Conservation (phyloP, 2,888 invertebrate genomes). For the Drosophila maculinotata region DNA sequence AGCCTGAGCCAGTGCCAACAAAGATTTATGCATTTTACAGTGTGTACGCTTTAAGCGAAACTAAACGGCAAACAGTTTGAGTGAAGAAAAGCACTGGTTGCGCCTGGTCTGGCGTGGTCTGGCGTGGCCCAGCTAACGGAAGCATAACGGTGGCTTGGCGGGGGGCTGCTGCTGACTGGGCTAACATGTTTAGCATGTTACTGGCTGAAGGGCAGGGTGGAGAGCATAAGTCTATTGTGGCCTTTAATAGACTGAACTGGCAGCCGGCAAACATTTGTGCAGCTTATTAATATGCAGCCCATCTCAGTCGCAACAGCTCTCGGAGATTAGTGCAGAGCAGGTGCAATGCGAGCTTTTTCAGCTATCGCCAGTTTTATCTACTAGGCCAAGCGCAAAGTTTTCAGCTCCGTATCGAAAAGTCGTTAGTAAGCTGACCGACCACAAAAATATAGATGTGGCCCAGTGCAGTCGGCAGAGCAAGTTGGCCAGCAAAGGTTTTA, state of each 20-base stretch:
- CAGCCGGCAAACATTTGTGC: slow-evolving; percentile 71
- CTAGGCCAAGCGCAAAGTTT: slow-evolving; percentile 64
- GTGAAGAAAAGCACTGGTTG: slow-evolving; percentile 47
- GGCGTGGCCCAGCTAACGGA: slow-evolving; percentile 28
- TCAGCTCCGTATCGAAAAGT: slow-evolving; percentile 70
- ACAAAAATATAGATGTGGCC: slow-evolving; percentile 52
- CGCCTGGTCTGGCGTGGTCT: background rate
- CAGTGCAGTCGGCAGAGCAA: slow-evolving; percentile 19
- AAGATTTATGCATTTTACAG: slow-evolving; percentile 77
- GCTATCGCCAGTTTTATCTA: slow-evolving; percentile 71
- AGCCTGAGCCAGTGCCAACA: slow-evolving; percentile 57
- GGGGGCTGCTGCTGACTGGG: slow-evolving; percentile 17
- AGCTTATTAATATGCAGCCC: slow-evolving; percentile 74
- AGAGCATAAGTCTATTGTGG: slow-evolving; percentile 56
- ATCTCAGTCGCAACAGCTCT: slow-evolving; percentile 27
- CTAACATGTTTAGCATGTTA: slow-evolving; percentile 46
- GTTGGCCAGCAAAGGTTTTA: slow-evolving; percentile 41
- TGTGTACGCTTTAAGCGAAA: slow-evolving; percentile 67
- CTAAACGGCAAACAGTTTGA: slow-evolving; percentile 75
- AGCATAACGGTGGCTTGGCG: slow-evolving; percentile 42
- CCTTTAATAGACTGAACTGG: slow-evolving; percentile 69
- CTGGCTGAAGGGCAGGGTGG: slow-evolving; percentile 3
- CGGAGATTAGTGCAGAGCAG: slow-evolving; percentile 45
- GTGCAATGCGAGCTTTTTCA: slow-evolving; percentile 19
- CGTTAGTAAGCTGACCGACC: slow-evolving; percentile 79